Evolutionary conservation across 2,888 invertebrate genomes (phyloP), one percentile per base, ranked within the genome.

Genomic region (Xestobium rufovillosum): DNA sequence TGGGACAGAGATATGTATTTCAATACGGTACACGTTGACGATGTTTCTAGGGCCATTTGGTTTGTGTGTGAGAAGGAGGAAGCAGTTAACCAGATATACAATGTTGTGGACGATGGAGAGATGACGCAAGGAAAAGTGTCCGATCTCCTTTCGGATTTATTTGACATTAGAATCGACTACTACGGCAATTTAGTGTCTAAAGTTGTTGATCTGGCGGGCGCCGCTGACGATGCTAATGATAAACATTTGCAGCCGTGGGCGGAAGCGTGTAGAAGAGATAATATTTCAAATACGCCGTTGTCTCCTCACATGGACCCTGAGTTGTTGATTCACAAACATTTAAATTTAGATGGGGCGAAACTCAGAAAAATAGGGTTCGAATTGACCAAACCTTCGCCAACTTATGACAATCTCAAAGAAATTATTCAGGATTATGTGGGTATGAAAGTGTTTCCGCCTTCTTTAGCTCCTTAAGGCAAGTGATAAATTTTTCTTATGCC

Each of bases 161-260:
- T 90, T 61, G 75, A 80, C 54, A 85, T 94, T 45, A 82, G 85
- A 55, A 82, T 87, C 35, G 89, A 89, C 57, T 94, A 89, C 60
- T 84, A 86, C 64, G 91, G 91, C 10, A 79, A 80, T 13, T 71
- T 86, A 4, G 71, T 89, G 47, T 88, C 90, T 13, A 81, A 81
- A 27, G 60, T 91, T 44, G 85, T 88, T 10, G 89, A 90, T 67
- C 78, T 89, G 67, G 74, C 74, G 1, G 76, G 77, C 4, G 81
- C 88, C 3, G 83, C 88, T 0, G 89, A 90, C 51, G 90, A 92
- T 55, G 88, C 89, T 1, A 94, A 94, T 63, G 92, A 94, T 65
- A 91, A 91, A 60, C 94, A 94, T 63, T 75, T 92, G 68, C 78
- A 76, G 1, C 90, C 91, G 11, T 94, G 94, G 94, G 90, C 90